Conservation (phyloP, 2,888 invertebrate species). For the Conomelus anceps region DNA sequence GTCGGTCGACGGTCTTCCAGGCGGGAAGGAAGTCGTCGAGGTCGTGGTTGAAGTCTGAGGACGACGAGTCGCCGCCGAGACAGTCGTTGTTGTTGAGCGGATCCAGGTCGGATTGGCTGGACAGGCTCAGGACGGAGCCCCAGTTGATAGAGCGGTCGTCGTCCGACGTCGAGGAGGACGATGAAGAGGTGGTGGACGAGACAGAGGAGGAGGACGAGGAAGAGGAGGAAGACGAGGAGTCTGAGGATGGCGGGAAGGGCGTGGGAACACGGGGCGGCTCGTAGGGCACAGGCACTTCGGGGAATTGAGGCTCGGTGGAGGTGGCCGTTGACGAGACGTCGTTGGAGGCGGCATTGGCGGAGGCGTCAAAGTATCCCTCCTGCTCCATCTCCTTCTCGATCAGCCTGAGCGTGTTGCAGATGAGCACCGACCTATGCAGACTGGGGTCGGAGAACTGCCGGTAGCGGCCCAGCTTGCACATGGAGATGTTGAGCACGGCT, state of each 20-base stretch:
- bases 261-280: constrained; percentile 45
- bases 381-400: constrained; percentile 82
- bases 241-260: constrained; percentile 51
- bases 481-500: constrained; percentile 84
- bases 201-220: constrained; percentile 61
- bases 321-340: constrained; percentile 2
- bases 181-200: constrained; percentile 37
- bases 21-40: constrained; percentile 47
- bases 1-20: constrained; percentile 44
- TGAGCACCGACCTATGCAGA: constrained; percentile 80
- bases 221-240: constrained; percentile 35
- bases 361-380: constrained; percentile 41
- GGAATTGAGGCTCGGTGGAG: constrained; percentile 19
- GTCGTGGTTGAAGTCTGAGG: constrained; percentile 46
- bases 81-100: constrained; percentile 70
- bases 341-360: constrained; percentile 12
- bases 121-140: constrained; percentile 82
- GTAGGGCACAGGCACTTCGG: constrained; percentile 37
- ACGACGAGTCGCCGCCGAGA: constrained; percentile 35
- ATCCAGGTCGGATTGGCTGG: constrained; percentile 78
- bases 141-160: constrained; percentile 76
- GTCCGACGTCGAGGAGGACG: constrained; percentile 39
- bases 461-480: constrained; percentile 82
- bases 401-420: constrained; percentile 84
- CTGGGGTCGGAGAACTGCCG: constrained; percentile 86